These are phyloP conservation scores for Drosophila repletoides DNA, from an alignment of 1,140 invertebrate genomes.

Conservation along the genomic window DNA sequence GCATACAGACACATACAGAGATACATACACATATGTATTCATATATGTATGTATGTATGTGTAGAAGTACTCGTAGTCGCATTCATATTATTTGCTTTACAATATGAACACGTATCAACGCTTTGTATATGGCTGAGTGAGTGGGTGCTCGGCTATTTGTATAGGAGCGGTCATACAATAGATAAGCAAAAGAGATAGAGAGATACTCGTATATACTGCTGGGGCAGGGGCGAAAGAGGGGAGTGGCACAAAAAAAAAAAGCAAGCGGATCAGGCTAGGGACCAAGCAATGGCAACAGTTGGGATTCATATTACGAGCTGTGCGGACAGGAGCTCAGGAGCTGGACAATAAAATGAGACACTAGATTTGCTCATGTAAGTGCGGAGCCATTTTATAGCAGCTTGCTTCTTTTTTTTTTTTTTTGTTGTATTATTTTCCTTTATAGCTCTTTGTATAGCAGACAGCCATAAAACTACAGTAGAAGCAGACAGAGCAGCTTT, in stretches of 20 bases:
- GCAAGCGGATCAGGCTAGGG: neutral
- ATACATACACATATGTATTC: conserved; percentile 1
- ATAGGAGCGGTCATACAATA: conserved; percentile 11
- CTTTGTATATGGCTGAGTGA: conserved; percentile 14
- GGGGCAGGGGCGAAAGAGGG: neutral
- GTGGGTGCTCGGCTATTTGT: conserved; percentile 26
- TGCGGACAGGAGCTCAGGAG: neutral
- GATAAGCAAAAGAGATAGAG: conserved; percentile 9
- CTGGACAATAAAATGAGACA: conserved; percentile 28
- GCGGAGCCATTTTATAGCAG: conserved; percentile 17
- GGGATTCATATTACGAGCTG: conserved; percentile 10
- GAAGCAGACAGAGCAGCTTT: conserved; percentile 26
- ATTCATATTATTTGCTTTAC: conserved; percentile 64
- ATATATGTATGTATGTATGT: conserved; percentile 12
- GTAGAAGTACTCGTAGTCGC: conserved; percentile 20
- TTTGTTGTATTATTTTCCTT: neutral
- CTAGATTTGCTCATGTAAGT: conserved; percentile 34
- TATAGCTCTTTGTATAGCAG: neutral
- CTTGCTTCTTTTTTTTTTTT: neutral
- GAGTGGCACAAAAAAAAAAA: neutral
- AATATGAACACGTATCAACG: conserved; percentile 63
- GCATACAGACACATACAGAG: neutral
- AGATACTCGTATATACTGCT: too few species aligned
- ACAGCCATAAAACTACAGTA: conserved; percentile 14
- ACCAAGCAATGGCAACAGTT: conserved; percentile 20